Evolutionary conservation across 2,113 vertebrate genomes (phyloP).

Genomic region (Meleagris gallopavo): DNA sequence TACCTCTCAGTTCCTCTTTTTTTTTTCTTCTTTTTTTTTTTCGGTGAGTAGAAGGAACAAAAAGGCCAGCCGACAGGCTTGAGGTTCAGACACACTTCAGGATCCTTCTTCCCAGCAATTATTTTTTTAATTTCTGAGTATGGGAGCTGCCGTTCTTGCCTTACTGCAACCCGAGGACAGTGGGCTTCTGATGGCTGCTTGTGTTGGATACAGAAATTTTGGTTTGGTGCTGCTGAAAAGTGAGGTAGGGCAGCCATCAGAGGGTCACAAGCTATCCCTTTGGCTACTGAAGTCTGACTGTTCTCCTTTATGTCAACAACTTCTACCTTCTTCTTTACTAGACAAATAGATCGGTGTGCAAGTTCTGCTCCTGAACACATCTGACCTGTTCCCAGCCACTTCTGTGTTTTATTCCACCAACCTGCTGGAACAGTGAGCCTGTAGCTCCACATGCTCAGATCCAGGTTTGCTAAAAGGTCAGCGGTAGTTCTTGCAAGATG

Average conservation of each 20-base stretch:
- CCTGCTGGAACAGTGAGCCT: rapidly evolving
- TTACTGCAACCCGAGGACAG: not conserved
- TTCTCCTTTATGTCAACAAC: not conserved
- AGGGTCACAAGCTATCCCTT: not conserved
- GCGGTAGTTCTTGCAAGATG: not conserved
- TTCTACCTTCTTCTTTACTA: not conserved
- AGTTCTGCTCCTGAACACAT: not conserved
- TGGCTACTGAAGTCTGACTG: not conserved
- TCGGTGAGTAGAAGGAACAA: not conserved
- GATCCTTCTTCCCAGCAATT: not conserved
- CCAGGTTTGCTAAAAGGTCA: not conserved
- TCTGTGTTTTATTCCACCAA: not conserved
- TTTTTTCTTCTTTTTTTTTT: not conserved
- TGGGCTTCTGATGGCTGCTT: not conserved
- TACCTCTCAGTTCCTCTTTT: not conserved
- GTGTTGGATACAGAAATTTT: not conserved
- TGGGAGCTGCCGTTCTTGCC: rapidly evolving
- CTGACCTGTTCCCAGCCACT: not conserved
- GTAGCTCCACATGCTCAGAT: not conserved
- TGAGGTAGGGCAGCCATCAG: not conserved
- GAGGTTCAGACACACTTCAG: not conserved
- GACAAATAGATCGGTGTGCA: not conserved
- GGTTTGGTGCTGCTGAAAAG: not conserved
- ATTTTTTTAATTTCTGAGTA: not conserved
- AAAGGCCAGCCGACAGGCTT: not conserved